Percentiles rank a stretch among this genome's conserved stretches.
Evolutionary conservation across 2,113 vertebrate genomes (phyloP).

Genomic region (Notechis scutatus): DNA sequence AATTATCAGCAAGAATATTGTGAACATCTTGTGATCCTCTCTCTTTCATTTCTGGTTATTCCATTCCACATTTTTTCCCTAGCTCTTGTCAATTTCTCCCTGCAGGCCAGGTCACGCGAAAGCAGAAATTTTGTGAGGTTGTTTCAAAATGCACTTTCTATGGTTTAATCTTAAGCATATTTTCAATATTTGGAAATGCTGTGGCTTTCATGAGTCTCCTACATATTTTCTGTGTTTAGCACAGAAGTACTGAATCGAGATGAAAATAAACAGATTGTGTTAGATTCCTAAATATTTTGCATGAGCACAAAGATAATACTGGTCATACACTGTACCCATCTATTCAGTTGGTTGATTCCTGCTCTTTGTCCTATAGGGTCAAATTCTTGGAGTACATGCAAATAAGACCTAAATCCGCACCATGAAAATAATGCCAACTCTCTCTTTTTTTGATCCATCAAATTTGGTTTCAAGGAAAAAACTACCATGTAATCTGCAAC

Average conservation of each 20-base stretch:
- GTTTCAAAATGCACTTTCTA: not conserved
- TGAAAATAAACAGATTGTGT: not conserved
- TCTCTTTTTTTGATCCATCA: not conserved
- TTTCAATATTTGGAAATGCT: not conserved
- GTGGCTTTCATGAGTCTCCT: not conserved
- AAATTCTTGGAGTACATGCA: not conserved
- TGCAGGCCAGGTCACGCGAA: not conserved
- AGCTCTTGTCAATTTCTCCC: not conserved
- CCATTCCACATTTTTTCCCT: not conserved
- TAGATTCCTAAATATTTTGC: not conserved
- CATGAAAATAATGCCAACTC: not conserved
- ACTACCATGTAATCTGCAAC: too few relatives aligned
- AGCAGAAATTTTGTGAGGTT: not conserved
- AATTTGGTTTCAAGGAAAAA: too few relatives aligned
- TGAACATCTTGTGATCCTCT: not conserved
- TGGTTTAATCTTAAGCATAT: not conserved
- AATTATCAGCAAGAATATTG: not conserved
- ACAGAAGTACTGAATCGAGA: not conserved
- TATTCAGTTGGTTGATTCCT: not conserved
- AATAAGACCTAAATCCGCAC: not conserved
- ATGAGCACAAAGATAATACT: not conserved
- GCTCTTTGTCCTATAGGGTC: not conserved
- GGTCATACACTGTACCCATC: not conserved
- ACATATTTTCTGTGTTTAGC: not conserved
- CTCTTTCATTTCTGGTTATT: not conserved